These are phyloP conservation scores for Alloscopus bannaensis DNA, from an alignment of 2,888 invertebrate genomes.

Conservation along the genomic window DNA sequence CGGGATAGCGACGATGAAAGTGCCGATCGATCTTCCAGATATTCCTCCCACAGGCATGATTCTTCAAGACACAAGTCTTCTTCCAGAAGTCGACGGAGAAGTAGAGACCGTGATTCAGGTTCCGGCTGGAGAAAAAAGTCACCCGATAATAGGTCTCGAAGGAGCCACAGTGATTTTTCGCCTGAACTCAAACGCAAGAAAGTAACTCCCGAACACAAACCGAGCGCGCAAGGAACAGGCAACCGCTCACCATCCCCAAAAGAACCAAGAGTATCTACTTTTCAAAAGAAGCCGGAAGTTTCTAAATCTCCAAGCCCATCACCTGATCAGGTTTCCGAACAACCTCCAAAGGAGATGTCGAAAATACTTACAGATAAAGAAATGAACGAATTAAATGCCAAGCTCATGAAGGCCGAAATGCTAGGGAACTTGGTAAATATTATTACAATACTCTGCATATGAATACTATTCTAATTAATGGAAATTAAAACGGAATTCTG, in stretches of 20 bases:
- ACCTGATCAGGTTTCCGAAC: constrained; percentile 24
- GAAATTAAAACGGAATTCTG: too few species aligned
- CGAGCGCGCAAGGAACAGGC: too few species aligned
- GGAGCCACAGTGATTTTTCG: too few species aligned
- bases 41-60: constrained; percentile 29
- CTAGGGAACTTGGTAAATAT: constrained; percentile 83
- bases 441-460: constrained; percentile 15
- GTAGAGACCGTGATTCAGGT: constrained; percentile 20
- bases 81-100: constrained; percentile 33
- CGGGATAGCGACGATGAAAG: constrained; percentile 67
- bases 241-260: not conserved
- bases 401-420: constrained; percentile 95
- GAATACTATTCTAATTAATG: too few species aligned
- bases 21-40: constrained; percentile 18
- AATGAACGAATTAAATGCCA: constrained; percentile 93
- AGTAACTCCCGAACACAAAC: not conserved
- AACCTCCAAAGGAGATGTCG: constrained; percentile 35
- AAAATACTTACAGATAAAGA: constrained; percentile 84
- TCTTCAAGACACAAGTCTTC: not conserved
- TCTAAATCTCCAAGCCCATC: constrained; percentile 21
- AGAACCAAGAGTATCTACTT: not conserved
- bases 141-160: too few species aligned
- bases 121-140: constrained; percentile 41
- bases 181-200: constrained; percentile 10
- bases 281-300: not conserved